Percentiles rank a stretch among this genome's conserved stretches.
Conservation (phyloP, 1,140 invertebrate species). For the Drosophila sechellia region DNA sequence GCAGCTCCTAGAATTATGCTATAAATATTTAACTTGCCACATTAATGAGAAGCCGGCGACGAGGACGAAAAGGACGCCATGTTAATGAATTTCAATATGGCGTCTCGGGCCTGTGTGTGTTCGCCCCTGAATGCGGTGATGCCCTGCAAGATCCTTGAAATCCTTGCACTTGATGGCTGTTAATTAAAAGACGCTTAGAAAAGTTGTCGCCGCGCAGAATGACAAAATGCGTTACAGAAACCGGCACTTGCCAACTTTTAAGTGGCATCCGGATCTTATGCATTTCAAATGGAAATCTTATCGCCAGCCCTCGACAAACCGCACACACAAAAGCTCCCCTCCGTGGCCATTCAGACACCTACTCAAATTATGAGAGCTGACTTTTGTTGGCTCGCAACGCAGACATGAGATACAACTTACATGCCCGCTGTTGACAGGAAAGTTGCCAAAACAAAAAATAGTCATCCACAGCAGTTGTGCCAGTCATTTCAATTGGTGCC, state of each 20-base stretch:
- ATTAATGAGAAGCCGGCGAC: slow-evolving; percentile 68
- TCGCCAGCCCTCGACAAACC: slow-evolving; percentile 24
- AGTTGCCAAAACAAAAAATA: slow-evolving; percentile 22
- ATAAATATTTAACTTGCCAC: slow-evolving; percentile 83
- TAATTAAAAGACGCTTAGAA: slow-evolving; percentile 81
- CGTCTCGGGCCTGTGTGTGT: slow-evolving; percentile 50
- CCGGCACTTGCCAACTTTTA: slow-evolving; percentile 55
- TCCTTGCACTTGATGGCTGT: slow-evolving; percentile 79
- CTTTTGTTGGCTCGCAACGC: slow-evolving; percentile 24
- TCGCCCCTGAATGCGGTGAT: slow-evolving; percentile 19
- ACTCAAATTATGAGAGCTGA: slow-evolving; percentile 40
- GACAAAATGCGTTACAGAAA: slow-evolving; percentile 49
- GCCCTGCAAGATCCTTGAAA: slow-evolving; percentile 63
- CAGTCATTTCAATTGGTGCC: slow-evolving; percentile 58
- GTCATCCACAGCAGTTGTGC: slow-evolving; percentile 30
- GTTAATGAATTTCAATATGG: slow-evolving; percentile 83
- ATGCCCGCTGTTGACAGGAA: slow-evolving; percentile 25
- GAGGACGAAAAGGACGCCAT: slow-evolving; percentile 47
- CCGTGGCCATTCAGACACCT: slow-evolving; percentile 25
- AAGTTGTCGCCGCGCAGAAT: slow-evolving; percentile 45
- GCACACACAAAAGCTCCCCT: slow-evolving; percentile 30
- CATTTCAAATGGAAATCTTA: slow-evolving; percentile 51
- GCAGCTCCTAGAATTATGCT: slow-evolving; percentile 77
- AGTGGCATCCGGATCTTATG: slow-evolving; percentile 61
- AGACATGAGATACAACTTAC: slow-evolving; percentile 14